Evolutionary conservation across 2,113 vertebrate genomes (phyloP).

Genomic region (Prinia subflava): DNA sequence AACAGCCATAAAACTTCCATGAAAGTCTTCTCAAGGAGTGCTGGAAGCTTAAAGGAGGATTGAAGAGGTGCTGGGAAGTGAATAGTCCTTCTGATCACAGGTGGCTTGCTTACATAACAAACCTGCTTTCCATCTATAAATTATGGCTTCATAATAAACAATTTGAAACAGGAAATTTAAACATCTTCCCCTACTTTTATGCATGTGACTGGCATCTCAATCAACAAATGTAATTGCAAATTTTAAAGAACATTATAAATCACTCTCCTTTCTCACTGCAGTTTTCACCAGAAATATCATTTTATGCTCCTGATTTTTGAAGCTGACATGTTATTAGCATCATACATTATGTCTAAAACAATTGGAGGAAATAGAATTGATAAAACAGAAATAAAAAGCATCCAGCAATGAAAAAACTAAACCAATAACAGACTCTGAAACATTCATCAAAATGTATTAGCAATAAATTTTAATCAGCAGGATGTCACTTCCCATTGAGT

Average conservation of each 20-base stretch:
- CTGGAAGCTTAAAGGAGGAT: background rate
- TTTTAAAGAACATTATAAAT: slow-evolving; percentile 26
- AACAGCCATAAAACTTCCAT: background rate
- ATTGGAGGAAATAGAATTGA: slow-evolving; percentile 6
- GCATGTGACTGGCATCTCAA: background rate
- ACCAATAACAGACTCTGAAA: slow-evolving; percentile 34
- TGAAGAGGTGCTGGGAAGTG: background rate
- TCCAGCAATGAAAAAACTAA: slow-evolving; percentile 29
- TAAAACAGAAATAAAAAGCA: slow-evolving; percentile 46
- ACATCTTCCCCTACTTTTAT: background rate
- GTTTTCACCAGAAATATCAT: background rate
- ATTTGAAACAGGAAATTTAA: background rate
- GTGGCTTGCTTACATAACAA: background rate
- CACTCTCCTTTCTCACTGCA: background rate
- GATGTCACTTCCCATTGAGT: slow-evolving; percentile 37
- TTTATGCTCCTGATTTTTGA: slow-evolving; percentile 22
- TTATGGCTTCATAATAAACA: background rate
- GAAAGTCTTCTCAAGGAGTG: slow-evolving; percentile 14
- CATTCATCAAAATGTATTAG: slow-evolving; percentile 46
- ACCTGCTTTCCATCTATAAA: background rate
- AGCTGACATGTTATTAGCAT: slow-evolving; percentile 28
- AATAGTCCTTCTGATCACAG: background rate
- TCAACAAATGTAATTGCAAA: slow-evolving; percentile 35
- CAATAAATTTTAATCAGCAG: slow-evolving; percentile 59
- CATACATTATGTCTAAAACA: slow-evolving; percentile 28